Conservation (phyloP, 2,113 vertebrate species). For the Nyctibius bracteatus region DNA sequence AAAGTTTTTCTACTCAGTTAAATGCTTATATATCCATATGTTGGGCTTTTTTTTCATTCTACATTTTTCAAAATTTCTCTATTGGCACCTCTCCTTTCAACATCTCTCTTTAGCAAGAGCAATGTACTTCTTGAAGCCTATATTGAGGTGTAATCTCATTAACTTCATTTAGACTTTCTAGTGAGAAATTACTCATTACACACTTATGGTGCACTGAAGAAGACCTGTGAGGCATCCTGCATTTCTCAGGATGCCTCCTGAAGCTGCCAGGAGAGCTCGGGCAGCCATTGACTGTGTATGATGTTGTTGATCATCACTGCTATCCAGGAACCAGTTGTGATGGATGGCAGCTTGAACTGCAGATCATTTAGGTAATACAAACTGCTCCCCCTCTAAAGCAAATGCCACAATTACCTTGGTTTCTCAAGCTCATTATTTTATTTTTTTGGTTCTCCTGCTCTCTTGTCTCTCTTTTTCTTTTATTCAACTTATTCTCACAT, state of each 20-base stretch:
- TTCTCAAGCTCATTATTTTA: neutral
- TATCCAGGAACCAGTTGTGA: neutral
- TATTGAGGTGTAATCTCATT: neutral
- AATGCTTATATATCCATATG: neutral
- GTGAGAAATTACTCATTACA: neutral
- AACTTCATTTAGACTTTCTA: neutral
- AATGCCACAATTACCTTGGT: neutral
- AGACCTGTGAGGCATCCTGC: neutral
- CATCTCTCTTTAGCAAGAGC: neutral
- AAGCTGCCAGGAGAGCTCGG: neutral
- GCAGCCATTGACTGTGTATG: neutral
- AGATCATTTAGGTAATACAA: neutral
- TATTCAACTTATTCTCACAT: neutral
- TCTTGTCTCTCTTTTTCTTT: neutral
- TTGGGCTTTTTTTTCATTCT: neutral
- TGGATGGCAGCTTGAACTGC: neutral
- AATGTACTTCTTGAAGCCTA: neutral
- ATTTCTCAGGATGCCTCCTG: neutral
- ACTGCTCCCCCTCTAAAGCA: neutral
- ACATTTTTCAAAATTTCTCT: neutral
- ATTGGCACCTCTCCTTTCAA: neutral
- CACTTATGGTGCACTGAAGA: rapidly evolving
- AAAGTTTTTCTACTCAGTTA: neutral
- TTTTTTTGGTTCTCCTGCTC: neutral
- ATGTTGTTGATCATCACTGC: neutral